Percentiles rank a stretch among this genome's conserved stretches.
These are phyloP conservation scores for Leucophora obtusa DNA, from an alignment of 2,888 invertebrate species.

Conservation along the genomic window DNA sequence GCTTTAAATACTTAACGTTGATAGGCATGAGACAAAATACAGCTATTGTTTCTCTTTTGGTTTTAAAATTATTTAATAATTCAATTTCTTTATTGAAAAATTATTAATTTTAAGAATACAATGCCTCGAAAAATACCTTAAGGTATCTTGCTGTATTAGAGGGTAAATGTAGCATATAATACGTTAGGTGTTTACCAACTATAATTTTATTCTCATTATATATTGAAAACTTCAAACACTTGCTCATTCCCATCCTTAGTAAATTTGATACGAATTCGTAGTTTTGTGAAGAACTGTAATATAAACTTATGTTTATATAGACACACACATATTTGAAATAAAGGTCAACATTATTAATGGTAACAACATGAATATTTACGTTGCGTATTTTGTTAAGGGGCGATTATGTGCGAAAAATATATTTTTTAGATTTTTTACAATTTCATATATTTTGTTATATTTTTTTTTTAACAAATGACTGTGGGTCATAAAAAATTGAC, in stretches of 20 bases:
- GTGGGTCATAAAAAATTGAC: constrained; percentile 30
- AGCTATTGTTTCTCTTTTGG: too few relatives aligned
- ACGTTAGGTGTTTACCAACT: neutral
- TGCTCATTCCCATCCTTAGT: neutral
- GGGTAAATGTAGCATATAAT: too few relatives aligned
- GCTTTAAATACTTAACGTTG: too few relatives aligned
- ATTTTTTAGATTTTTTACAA: constrained; percentile 33
- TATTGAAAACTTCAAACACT: neutral
- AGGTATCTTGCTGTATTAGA: too few relatives aligned
- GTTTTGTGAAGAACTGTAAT: neutral
- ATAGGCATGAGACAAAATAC: too few relatives aligned
- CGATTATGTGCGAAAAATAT: constrained; percentile 24
- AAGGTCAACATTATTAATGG: constrained; percentile 46
- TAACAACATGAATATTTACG: constrained; percentile 33
- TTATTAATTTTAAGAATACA: too few relatives aligned
- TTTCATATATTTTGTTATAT: constrained; percentile 9
- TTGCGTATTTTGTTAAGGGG: constrained; percentile 21
- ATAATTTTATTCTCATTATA: neutral
- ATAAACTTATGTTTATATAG: neutral
- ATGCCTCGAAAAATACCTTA: too few relatives aligned
- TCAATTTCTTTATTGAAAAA: too few relatives aligned
- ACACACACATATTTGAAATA: constrained; percentile 16
- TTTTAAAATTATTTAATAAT: too few relatives aligned
- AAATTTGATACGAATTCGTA: neutral
- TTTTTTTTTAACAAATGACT: constrained; percentile 35